Percentiles rank a stretch among this genome's conserved stretches.
These are phyloP conservation scores for Syngnathus typhle DNA, from an alignment of 2,113 vertebrate species.

Conservation along the genomic window DNA sequence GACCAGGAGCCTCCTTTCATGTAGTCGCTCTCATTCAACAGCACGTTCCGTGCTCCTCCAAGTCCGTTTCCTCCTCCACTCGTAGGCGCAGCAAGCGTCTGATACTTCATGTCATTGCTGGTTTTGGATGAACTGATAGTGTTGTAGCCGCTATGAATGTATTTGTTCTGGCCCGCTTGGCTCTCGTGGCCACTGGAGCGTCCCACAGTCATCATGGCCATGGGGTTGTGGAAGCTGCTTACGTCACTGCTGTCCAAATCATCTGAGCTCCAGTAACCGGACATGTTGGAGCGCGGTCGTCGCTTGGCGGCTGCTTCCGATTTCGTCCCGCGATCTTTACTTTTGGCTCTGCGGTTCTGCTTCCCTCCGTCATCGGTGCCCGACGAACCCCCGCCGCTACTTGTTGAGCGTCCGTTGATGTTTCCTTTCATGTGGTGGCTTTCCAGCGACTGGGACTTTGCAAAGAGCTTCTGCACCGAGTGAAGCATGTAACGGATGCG, in stretches of 20 bases:
- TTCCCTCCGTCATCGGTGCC: slow-evolving; percentile 78
- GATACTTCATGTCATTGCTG: slow-evolving; percentile 78
- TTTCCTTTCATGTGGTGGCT: slow-evolving; percentile 80
- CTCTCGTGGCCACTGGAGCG: slow-evolving; percentile 69
- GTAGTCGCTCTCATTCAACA: slow-evolving; percentile 78
- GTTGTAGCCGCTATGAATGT: slow-evolving; percentile 93
- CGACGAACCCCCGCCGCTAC: slow-evolving; percentile 58
- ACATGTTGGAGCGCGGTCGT: slow-evolving; percentile 91
- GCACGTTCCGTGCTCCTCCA: slow-evolving; percentile 27
- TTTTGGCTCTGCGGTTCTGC: slow-evolving; percentile 86
- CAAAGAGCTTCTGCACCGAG: slow-evolving; percentile 91
- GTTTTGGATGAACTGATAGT: slow-evolving; percentile 93
- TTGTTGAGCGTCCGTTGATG: slow-evolving; percentile 77
- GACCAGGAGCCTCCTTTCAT: slow-evolving; percentile 95
- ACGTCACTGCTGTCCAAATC: slow-evolving; percentile 88
- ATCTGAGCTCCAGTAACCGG: slow-evolving; percentile 97
- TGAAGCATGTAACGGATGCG: slow-evolving; percentile 95
- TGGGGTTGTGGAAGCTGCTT: slow-evolving; percentile 85
- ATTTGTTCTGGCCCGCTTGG: slow-evolving; percentile 74
- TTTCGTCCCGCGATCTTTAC: slow-evolving; percentile 89
- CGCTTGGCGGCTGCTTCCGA: slow-evolving; percentile 83
- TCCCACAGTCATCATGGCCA: slow-evolving; percentile 89
- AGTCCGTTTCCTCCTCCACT: slow-evolving; percentile 34
- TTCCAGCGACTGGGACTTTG: slow-evolving; percentile 85
- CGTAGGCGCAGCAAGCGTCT: slow-evolving; percentile 63